Percentiles rank a stretch among this genome's conserved stretches.
Conservation (phyloP, 2,797 vertebrate genomes). For the Notamacropus eugenii region DNA sequence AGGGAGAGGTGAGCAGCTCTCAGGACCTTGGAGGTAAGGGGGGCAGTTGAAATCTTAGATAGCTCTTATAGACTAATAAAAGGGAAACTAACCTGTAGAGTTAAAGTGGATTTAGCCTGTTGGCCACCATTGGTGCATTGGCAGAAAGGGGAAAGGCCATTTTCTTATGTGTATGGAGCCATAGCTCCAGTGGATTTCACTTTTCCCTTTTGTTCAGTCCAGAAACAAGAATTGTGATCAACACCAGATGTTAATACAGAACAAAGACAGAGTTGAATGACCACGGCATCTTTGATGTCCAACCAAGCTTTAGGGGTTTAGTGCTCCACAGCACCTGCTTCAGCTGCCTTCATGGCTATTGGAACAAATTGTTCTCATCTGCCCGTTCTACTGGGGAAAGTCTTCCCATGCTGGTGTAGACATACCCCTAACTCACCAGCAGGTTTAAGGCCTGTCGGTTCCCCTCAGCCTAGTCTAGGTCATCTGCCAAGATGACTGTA, state of each 20-base stretch:
- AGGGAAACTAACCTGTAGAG: not conserved
- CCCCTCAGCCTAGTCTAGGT: not conserved
- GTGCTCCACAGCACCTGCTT: not conserved
- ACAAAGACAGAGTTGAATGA: not conserved
- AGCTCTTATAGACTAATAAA: not conserved
- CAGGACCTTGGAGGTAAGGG: too few species aligned
- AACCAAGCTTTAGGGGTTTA: not conserved
- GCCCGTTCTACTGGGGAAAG: not conserved
- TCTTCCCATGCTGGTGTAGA: not conserved
- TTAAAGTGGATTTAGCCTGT: not conserved
- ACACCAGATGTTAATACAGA: not conserved
- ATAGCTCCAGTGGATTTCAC: not conserved
- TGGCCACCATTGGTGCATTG: not conserved
- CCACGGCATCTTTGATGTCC: not conserved
- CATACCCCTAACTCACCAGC: not conserved
- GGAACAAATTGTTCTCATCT: not conserved
- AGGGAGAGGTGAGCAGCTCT: not conserved
- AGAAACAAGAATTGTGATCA: not conserved
- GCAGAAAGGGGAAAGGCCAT: not conserved
- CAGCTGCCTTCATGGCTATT: not conserved
- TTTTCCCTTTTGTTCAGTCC: not conserved
- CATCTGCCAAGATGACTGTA: too few species aligned
- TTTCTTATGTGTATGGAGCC: too few species aligned
- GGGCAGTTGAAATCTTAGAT: fast-evolving
- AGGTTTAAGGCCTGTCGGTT: not conserved